Evolutionary conservation across 2,888 invertebrate species (phyloP).

Genomic region (Drosophila aldrichi): DNA sequence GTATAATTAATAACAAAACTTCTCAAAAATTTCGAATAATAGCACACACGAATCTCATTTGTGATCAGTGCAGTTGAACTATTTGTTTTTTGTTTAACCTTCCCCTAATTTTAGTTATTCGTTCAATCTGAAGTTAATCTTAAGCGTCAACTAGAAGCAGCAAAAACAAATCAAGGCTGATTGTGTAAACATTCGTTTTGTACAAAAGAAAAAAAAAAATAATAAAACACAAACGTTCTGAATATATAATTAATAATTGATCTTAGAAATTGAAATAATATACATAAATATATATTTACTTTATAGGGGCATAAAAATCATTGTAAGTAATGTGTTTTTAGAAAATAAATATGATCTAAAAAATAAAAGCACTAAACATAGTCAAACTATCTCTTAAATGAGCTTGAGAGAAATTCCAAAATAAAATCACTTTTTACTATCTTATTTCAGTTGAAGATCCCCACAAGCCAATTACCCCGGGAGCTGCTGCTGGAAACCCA

Average conservation of each 20-base stretch:
- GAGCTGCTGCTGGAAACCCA: constrained; percentile 14
- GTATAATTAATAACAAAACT: constrained; percentile 35
- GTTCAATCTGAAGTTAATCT: constrained; percentile 53
- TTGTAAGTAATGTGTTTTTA: constrained; percentile 57
- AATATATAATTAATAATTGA: constrained; percentile 39
- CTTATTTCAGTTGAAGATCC: constrained; percentile 58
- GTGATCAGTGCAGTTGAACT: constrained; percentile 56
- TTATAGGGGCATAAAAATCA: constrained; percentile 56
- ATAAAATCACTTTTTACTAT: not conserved
- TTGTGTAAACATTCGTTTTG: constrained; percentile 69
- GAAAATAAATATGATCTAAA: constrained; percentile 56
- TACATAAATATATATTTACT: constrained; percentile 37
- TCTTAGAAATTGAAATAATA: constrained; percentile 43
- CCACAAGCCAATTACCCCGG: constrained; percentile 24
- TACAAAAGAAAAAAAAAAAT: constrained; percentile 54
- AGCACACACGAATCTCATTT: constrained; percentile 58
- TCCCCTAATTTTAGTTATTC: constrained; percentile 53
- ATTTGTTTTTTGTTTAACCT: constrained; percentile 43
- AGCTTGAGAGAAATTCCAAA: not conserved
- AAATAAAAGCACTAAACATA: constrained; percentile 17
- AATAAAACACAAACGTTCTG: constrained; percentile 35
- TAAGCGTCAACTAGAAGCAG: constrained; percentile 57
- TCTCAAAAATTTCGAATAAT: constrained; percentile 55
- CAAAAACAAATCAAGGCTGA: constrained; percentile 67
- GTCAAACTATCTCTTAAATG: constrained; percentile 1